These are phyloP conservation scores for Anastrepha obliqua DNA, from an alignment of 1,140 invertebrate species.

Conservation along the genomic window DNA sequence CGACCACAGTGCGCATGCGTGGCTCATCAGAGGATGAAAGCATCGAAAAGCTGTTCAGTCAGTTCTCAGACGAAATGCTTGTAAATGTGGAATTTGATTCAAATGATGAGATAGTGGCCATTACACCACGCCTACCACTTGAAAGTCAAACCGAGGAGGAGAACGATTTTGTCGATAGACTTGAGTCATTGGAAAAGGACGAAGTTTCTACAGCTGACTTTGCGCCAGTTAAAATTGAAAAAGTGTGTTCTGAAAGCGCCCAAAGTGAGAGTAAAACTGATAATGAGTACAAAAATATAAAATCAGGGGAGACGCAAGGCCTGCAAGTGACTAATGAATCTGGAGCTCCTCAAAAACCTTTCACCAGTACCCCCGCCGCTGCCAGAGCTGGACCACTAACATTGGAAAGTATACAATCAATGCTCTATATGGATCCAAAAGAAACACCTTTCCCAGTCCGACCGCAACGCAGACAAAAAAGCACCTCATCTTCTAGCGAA, in stretches of 20 bases:
- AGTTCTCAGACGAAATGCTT: conserved; percentile 70
- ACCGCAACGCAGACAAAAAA: conserved; percentile 67
- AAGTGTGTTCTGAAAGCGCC: background rate
- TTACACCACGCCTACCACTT: conserved; percentile 60
- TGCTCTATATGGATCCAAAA: background rate
- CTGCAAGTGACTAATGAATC: background rate
- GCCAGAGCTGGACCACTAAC: background rate
- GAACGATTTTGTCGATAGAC: conserved; percentile 63
- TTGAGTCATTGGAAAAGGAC: conserved; percentile 55
- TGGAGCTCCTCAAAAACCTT: background rate
- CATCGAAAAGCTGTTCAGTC: conserved; percentile 69
- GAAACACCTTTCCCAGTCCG: conserved; percentile 63
- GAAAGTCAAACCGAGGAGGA: conserved; percentile 56
- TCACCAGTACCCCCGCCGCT: background rate
- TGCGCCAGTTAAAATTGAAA: background rate
- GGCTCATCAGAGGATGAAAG: conserved; percentile 71
- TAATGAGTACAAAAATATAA: conserved; percentile 59
- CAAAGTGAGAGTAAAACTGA: conserved; percentile 4
- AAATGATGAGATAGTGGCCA: conserved; percentile 69
- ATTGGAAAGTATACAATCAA: conserved; percentile 9
- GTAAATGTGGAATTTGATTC: conserved; percentile 71
- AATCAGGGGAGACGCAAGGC: background rate
- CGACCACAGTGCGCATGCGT: conserved; percentile 65
- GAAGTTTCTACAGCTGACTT: background rate
- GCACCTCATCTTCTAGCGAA: conserved; percentile 69